Evolutionary conservation across 2,113 vertebrate genomes (phyloP).

Genomic region (Tupaia tana): DNA sequence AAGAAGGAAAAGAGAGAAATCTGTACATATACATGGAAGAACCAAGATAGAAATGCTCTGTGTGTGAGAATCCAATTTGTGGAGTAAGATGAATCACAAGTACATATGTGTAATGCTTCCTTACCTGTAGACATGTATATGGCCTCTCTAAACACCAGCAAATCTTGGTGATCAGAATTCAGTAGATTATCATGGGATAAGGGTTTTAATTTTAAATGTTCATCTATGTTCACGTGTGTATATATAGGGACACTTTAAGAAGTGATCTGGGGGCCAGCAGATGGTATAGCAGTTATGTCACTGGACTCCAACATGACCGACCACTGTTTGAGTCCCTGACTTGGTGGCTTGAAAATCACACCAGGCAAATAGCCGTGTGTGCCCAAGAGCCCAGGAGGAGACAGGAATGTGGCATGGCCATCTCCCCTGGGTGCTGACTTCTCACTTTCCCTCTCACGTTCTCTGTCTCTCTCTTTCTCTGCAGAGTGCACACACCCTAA

Average conservation of each 20-base stretch:
- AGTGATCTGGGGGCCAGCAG: too few species aligned
- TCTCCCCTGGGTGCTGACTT: too few species aligned
- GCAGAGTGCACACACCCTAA: too few species aligned
- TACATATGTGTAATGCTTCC: not conserved
- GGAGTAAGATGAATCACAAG: not conserved
- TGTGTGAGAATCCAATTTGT: not conserved
- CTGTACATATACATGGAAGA: not conserved
- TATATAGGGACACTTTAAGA: not conserved
- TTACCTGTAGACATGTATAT: not conserved
- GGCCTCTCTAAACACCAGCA: not conserved
- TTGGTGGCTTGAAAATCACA: too few species aligned
- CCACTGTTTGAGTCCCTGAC: too few species aligned
- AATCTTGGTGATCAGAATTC: not conserved
- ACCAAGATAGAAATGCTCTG: not conserved
- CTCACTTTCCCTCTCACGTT: too few species aligned
- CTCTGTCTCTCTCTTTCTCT: too few species aligned
- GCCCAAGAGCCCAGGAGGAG: too few species aligned
- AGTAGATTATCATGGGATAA: not conserved
- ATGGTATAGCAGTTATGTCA: too few species aligned
- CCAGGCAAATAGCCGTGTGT: too few species aligned
- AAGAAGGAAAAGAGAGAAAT: not conserved
- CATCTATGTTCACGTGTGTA: not conserved
- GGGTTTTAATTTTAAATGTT: constrained; percentile 27
- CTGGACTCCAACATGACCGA: too few species aligned
- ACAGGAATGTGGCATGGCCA: too few species aligned